Conservation (phyloP, 2,888 invertebrate genomes). For the Poecilus cupreus region DNA sequence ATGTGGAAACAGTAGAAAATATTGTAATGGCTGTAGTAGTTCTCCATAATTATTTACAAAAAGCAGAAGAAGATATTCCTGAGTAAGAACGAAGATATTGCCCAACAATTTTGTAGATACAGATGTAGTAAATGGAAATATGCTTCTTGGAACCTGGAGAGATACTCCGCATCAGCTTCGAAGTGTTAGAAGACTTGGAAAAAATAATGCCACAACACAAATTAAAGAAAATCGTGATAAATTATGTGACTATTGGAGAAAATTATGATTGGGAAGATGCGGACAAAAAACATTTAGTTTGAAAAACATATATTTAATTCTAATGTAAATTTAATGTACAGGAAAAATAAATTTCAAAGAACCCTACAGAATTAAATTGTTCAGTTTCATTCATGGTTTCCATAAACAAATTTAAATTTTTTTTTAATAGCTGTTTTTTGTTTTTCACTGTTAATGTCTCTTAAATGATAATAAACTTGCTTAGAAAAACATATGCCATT, state of each 20-base stretch:
- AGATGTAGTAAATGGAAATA: constrained; percentile 3
- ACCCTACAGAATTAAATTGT: not conserved
- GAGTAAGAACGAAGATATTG: constrained; percentile 42
- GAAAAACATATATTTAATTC: too few relatives aligned
- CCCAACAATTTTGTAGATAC: constrained; percentile 49
- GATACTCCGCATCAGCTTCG: constrained; percentile 6
- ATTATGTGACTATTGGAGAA: constrained; percentile 47
- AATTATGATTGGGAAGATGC: constrained; percentile 32
- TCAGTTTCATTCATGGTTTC: constrained; percentile 17
- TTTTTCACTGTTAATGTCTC: constrained; percentile 11
- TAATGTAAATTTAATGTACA: not conserved
- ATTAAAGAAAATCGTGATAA: constrained; percentile 36
- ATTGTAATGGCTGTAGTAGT: constrained; percentile 60
- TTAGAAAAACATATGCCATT: constrained; percentile 31
- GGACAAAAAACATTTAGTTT: too few relatives aligned
- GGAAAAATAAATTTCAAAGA: not conserved
- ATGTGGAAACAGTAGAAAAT: constrained; percentile 56
- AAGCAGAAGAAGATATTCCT: constrained; percentile 55
- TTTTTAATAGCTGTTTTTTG: constrained; percentile 34
- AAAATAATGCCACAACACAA: constrained; percentile 42
- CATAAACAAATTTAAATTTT: constrained; percentile 35
- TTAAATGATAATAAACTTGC: constrained; percentile 38
- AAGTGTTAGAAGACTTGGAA: constrained; percentile 44
- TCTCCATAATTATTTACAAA: constrained; percentile 61
- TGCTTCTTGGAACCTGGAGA: constrained; percentile 49